phyloP scores from a whole-genome alignment of 2,113 vertebrate species.

The Irena cyanogastra region DNA sequence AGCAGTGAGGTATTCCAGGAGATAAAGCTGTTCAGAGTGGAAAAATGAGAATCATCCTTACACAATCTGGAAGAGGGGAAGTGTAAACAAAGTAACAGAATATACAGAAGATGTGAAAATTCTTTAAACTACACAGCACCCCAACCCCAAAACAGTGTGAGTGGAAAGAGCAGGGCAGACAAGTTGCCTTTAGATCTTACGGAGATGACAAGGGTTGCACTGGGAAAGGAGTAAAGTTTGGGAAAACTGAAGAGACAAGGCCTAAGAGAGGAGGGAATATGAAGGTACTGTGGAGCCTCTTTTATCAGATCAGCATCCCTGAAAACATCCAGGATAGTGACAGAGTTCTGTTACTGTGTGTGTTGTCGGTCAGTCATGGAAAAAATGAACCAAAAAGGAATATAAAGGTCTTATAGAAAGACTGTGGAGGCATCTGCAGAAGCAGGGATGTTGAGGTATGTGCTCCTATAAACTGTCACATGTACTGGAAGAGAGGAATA shows the following conservation, averaged over 20 bases:
- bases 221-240: background rate
- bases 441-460: background rate
- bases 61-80: background rate
- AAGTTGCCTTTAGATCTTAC: background rate
- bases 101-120: background rate
- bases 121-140: background rate
- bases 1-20: background rate
- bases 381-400: background rate
- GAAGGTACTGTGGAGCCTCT: background rate
- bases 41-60: background rate
- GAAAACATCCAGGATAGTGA: background rate
- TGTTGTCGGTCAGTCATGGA: background rate
- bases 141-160: background rate
- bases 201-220: background rate
- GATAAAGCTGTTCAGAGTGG: background rate
- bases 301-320: background rate
- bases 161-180: background rate
- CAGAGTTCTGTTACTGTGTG: background rate
- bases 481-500: background rate
- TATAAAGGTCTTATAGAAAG: background rate
- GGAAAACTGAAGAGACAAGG: background rate
- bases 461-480: background rate
- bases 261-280: background rate
- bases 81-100: background rate
- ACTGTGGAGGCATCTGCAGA: background rate